Base-by-base conservation (phyloP, 2,797 vertebrate genomes). In the Sebastes cheni region DNA sequence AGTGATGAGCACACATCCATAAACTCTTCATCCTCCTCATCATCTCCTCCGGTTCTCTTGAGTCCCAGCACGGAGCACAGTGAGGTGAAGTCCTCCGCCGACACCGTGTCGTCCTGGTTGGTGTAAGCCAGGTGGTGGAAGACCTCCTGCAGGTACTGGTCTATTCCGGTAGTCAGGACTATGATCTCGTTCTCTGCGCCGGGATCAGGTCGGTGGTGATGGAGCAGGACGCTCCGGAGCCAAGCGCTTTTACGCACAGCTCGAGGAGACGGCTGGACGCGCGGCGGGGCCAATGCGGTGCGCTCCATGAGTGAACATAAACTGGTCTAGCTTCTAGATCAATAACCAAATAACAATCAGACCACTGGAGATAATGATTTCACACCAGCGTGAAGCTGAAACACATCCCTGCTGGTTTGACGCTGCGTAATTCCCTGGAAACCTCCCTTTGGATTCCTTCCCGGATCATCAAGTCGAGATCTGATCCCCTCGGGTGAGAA, bases 111-210 rank as follows among this genome's bases (percentile, higher is more conserved):
- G 1, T 94, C 86, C 13, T 72, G 86, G 75, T 83, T 89, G 18
- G 91, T 30, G 67, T 87, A 87, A 1, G 93, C 92, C 60, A 96
- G 86, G 84, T 96, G 96, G 78, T 96, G 95, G 83, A 96, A 96
- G 34, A 96, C 93, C 89, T 96, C 96, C 82, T 96, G 96, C 39
- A 96, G 79, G 71, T 96, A 96, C 23, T 96, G 96, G 78, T 96
- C 96, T 46, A 96, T 91, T 0, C 96, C 96, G 0, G 93, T 96
- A 39, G 96, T 95, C 34, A 96, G 81, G 6, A 96, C 95, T 8
- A 96, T 87, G 29, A 96, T 94, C 64, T 96, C 95, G 79, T 96
- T 96, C 2, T 96, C 93, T 42, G 65, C 93, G 2, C 84, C 76
- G 6, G 86, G 69, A 3, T 96, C 93, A 0, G 93, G 90, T 54